Evolutionary conservation across 2,113 vertebrate genomes (phyloP).

Genomic region (Gopherus evgoodei): DNA sequence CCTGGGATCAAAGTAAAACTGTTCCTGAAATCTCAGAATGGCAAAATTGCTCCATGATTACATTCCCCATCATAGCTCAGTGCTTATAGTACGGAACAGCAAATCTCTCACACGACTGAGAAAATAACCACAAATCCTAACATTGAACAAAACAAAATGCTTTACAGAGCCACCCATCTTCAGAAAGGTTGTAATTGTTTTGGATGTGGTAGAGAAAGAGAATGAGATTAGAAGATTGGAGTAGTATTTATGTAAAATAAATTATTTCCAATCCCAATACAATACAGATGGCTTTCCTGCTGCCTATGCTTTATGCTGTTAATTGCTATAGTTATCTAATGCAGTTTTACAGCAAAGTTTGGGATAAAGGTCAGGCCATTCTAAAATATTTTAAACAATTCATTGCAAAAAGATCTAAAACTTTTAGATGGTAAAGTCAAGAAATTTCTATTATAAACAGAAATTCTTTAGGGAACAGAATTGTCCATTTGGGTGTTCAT

Average conservation of each 20-base stretch:
- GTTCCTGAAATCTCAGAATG: not conserved
- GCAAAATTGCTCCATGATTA: not conserved
- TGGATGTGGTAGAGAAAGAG: not conserved
- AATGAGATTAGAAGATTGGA: not conserved
- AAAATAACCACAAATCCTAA: not conserved
- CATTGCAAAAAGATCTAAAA: not conserved
- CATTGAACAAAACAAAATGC: not conserved
- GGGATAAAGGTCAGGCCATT: not conserved
- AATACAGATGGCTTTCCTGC: not conserved
- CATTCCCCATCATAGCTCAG: not conserved
- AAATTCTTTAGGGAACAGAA: not conserved
- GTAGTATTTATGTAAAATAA: not conserved
- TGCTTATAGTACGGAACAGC: fast-evolving
- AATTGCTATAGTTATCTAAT: not conserved
- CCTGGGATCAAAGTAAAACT: not conserved
- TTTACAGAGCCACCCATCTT: not conserved
- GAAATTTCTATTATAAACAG: fast-evolving
- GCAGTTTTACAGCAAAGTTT: too few relatives aligned
- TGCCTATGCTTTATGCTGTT: not conserved
- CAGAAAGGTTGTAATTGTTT: not conserved
- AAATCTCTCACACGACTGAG: not conserved
- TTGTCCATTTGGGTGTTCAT: not conserved
- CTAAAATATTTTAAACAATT: not conserved
- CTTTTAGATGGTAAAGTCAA: not conserved
- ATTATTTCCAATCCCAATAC: not conserved